These are phyloP conservation scores for Anthophora plumipes DNA, from an alignment of 2,888 invertebrate genomes.

Conservation along the genomic window DNA sequence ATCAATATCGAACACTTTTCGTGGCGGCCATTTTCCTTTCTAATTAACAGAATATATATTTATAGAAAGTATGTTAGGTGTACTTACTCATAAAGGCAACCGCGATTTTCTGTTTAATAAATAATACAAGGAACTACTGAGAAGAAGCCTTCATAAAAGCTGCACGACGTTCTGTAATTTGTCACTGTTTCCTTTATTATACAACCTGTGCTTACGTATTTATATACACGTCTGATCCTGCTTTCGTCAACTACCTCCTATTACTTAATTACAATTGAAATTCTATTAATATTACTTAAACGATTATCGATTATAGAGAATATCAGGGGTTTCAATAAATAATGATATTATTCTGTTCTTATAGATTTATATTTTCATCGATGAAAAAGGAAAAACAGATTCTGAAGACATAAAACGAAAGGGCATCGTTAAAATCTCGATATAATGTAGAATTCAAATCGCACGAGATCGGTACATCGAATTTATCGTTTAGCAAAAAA, in stretches of 20 bases:
- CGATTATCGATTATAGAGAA: not conserved
- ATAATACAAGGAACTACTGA: not conserved
- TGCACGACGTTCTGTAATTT: not conserved
- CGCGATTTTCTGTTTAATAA: not conserved
- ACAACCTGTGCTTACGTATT: not conserved
- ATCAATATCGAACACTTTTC: no score
- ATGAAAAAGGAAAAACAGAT: conserved; percentile 58
- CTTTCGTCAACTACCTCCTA: conserved; percentile 1
- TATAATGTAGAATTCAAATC: conserved; percentile 51
- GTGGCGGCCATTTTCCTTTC: no score
- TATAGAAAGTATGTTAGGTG: no score
- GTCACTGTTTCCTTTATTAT: not conserved
- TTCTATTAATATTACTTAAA: not conserved
- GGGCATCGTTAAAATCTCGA: conserved; percentile 61
- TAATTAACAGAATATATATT: no score
- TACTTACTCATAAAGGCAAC: not conserved
- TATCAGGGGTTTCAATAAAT: conserved; percentile 17
- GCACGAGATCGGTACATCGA: conserved; percentile 42
- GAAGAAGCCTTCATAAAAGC: not conserved
- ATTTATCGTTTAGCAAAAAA: conserved; percentile 12
- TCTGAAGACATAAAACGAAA: conserved; percentile 44
- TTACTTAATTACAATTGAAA: conserved; percentile 11
- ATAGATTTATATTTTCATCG: conserved; percentile 66
- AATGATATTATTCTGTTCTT: conserved; percentile 13
- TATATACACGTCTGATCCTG: not conserved